A percentile compares a stretch with the other conserved stretches of the same genome.
phyloP scores from a whole-genome alignment of 1,140 invertebrate genomes.

The Pomacea maculata region DNA sequence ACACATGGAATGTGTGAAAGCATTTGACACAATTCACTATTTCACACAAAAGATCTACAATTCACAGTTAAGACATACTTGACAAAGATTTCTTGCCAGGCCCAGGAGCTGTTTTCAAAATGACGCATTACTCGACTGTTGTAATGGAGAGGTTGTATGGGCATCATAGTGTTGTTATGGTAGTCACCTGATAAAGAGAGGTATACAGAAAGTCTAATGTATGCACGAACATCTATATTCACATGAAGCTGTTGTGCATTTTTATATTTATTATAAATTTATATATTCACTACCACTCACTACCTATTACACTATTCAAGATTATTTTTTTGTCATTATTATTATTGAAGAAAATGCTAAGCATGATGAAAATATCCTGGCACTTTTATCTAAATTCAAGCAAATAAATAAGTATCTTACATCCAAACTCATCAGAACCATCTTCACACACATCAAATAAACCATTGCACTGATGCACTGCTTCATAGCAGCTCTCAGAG shows the following conservation, averaged over 20 bases:
- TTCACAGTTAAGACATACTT: constrained; percentile 69
- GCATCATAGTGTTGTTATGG: constrained; percentile 19
- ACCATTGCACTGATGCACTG: constrained; percentile 82
- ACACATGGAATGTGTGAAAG: too few relatives aligned
- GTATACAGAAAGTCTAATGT: too few relatives aligned
- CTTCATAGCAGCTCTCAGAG: constrained; percentile 74
- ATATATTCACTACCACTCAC: too few relatives aligned
- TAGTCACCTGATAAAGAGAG: constrained; percentile 7
- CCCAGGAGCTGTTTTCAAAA: constrained; percentile 89
- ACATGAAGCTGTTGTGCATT: too few relatives aligned
- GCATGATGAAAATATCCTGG: too few relatives aligned
- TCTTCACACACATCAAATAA: constrained; percentile 77
- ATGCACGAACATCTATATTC: too few relatives aligned
- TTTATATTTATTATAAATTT: too few relatives aligned
- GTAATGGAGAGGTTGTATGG: not conserved
- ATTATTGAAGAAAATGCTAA: too few relatives aligned
- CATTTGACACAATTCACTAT: not conserved
- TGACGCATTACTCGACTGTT: constrained; percentile 84
- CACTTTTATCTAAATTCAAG: too few relatives aligned
- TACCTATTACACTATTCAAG: too few relatives aligned
- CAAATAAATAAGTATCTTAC: constrained; percentile 66
- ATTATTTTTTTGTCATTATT: too few relatives aligned
- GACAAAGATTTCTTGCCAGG: constrained; percentile 95
- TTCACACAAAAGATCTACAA: too few relatives aligned
- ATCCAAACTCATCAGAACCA: constrained; percentile 87